A percentile compares a stretch with the other conserved stretches of the same genome.
Conservation (phyloP, 2,888 invertebrate species). For the Eupsilia transversa region DNA sequence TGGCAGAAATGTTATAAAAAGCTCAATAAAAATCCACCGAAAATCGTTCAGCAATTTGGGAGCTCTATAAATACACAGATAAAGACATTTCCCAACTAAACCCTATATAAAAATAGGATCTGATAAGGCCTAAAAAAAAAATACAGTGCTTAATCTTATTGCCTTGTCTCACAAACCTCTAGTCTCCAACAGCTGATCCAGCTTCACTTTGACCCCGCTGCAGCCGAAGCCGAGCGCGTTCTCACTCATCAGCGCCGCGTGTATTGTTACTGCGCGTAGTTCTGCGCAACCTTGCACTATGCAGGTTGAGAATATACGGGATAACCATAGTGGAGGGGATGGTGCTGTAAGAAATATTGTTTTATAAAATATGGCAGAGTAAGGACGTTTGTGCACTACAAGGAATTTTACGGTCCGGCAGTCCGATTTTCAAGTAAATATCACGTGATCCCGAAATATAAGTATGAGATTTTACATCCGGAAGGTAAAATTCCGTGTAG, state of each 20-base stretch:
- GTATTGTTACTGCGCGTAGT: slow-evolving; percentile 91
- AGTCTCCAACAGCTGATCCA: slow-evolving; percentile 86
- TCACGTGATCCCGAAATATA: too few species aligned
- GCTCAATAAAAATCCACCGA: too few species aligned
- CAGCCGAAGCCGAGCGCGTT: slow-evolving; percentile 80
- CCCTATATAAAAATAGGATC: too few species aligned
- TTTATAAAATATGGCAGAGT: neutral
- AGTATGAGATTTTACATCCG: too few species aligned
- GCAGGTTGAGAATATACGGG: slow-evolving; percentile 85
- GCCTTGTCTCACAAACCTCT: slow-evolving; percentile 74
- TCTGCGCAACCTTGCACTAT: slow-evolving; percentile 93
- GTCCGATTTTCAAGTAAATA: too few species aligned
- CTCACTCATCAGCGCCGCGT: slow-evolving; percentile 64
- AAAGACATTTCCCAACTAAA: too few species aligned
- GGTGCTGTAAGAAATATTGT: slow-evolving; percentile 71
- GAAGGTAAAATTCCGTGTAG: too few species aligned
- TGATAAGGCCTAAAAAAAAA: too few species aligned
- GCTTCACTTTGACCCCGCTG: slow-evolving; percentile 86
- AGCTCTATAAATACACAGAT: neutral
- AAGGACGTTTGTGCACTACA: too few species aligned
- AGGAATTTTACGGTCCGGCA: too few species aligned
- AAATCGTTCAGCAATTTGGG: neutral
- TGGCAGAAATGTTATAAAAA: too few species aligned
- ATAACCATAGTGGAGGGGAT: slow-evolving; percentile 80
- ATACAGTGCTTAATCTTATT: too few species aligned